These are phyloP conservation scores for Nyleta sp. DNA, from an alignment of 2,888 invertebrate species.

Conservation along the genomic window DNA sequence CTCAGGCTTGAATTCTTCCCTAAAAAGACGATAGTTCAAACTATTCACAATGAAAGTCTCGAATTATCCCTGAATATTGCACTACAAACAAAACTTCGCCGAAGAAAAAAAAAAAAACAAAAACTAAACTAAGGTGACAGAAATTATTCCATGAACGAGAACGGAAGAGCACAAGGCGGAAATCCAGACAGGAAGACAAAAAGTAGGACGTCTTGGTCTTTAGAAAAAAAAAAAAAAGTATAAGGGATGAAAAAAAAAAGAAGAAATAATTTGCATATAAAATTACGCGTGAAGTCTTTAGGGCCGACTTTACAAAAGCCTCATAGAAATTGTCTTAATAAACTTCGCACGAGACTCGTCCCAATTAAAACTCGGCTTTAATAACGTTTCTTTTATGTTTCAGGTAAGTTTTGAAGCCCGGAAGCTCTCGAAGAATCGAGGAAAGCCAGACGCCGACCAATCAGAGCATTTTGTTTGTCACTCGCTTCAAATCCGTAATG, in stretches of 20 bases:
- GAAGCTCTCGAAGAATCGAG: constrained; percentile 37
- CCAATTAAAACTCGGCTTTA: constrained; percentile 62
- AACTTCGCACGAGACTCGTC: constrained; percentile 51
- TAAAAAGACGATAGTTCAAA: constrained; percentile 12
- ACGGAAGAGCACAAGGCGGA: too few relatives aligned
- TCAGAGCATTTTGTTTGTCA: constrained; percentile 27
- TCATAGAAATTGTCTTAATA: constrained; percentile 56
- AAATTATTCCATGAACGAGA: too few relatives aligned
- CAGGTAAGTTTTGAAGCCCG: constrained; percentile 55
- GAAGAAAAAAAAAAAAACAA: constrained; percentile 9
- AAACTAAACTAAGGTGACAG: too few relatives aligned
- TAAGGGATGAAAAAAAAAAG: too few relatives aligned
- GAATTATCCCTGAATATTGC: constrained; percentile 31
- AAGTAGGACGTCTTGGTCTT: too few relatives aligned
- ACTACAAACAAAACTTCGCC: constrained; percentile 43
- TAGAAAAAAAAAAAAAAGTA: too few relatives aligned
- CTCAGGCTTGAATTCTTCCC: neutral
- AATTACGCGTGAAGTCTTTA: constrained; percentile 37
- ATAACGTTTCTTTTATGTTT: constrained; percentile 55
- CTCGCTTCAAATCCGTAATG: constrained; percentile 15
- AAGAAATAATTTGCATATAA: constrained; percentile 14
- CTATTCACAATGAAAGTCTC: constrained; percentile 10
- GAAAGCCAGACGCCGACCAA: constrained; percentile 36
- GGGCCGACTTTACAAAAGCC: constrained; percentile 38
- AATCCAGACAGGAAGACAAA: too few relatives aligned